Conservation (phyloP, 2,113 vertebrate species). For the Illadopsis cleaveri region DNA sequence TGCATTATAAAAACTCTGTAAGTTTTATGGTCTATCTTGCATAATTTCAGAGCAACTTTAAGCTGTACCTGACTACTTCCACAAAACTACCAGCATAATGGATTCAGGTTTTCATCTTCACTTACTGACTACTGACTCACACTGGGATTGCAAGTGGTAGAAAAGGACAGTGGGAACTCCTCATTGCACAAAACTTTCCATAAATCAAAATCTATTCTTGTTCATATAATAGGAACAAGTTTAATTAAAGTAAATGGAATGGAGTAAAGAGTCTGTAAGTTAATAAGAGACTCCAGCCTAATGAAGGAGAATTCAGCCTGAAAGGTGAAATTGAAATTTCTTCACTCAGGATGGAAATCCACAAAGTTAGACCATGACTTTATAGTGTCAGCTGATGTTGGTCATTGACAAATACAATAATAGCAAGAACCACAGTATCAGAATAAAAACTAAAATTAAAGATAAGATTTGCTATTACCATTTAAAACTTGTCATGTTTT, state of each 20-base stretch:
- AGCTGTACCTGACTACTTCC: neutral
- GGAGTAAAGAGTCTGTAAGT: neutral
- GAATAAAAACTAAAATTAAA: neutral
- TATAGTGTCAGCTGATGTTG: neutral
- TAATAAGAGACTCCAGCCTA: neutral
- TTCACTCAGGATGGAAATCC: neutral
- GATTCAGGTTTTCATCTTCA: neutral
- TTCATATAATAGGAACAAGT: neutral
- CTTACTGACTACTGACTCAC: neutral
- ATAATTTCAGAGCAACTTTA: slow-evolving; percentile 1
- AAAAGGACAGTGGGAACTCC: neutral
- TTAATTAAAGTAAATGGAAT: neutral
- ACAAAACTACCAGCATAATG: neutral
- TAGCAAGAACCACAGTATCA: neutral
- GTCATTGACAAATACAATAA: neutral
- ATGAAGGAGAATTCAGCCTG: neutral
- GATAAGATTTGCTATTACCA: neutral
- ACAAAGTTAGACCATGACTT: neutral
- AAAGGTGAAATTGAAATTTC: neutral
- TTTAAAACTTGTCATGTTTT: neutral
- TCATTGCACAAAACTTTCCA: neutral
- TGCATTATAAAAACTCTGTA: slow-evolving; percentile 1
- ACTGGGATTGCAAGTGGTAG: neutral
- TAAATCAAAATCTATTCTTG: slow-evolving; percentile 18
- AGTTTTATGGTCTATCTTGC: neutral